phyloP scores from a whole-genome alignment of 2,113 vertebrate genomes.

The Tupaia chinensis region DNA sequence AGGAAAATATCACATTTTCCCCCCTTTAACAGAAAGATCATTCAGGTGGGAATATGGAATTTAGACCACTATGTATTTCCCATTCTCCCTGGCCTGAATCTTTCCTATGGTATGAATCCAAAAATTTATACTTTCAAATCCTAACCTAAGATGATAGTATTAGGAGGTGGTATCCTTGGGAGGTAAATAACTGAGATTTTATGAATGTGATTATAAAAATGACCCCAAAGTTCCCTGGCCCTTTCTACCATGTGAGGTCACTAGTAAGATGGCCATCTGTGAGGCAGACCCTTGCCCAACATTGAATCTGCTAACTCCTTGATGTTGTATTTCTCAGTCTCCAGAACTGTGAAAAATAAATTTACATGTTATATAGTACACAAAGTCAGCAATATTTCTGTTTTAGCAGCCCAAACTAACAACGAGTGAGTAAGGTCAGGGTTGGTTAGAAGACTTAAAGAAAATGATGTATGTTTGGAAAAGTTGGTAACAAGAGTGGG shows the following conservation, averaged over 20 bases:
- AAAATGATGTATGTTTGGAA: not conserved
- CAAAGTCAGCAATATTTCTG: not conserved
- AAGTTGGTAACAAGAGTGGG: not conserved
- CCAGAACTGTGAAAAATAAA: not conserved
- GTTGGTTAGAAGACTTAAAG: not conserved
- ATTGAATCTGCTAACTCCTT: not conserved
- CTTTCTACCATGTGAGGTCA: not conserved
- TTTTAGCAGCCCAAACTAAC: not conserved
- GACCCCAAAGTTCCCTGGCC: not conserved
- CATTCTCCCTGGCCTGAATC: not conserved
- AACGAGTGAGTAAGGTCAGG: not conserved
- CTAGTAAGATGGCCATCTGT: not conserved
- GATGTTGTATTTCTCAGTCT: not conserved
- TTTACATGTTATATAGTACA: not conserved
- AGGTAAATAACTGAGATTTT: not conserved
- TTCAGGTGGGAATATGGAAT: not conserved
- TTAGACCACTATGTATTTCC: not conserved
- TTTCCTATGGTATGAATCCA: not conserved
- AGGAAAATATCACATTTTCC: not conserved
- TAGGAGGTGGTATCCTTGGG: not conserved
- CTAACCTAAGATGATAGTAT: not conserved
- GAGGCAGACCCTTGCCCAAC: not conserved
- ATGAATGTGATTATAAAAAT: not conserved
- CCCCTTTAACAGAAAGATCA: not conserved
- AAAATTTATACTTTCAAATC: not conserved